phyloP scores from a whole-genome alignment of 2,113 vertebrate genomes.

The Phycodurus eques region DNA sequence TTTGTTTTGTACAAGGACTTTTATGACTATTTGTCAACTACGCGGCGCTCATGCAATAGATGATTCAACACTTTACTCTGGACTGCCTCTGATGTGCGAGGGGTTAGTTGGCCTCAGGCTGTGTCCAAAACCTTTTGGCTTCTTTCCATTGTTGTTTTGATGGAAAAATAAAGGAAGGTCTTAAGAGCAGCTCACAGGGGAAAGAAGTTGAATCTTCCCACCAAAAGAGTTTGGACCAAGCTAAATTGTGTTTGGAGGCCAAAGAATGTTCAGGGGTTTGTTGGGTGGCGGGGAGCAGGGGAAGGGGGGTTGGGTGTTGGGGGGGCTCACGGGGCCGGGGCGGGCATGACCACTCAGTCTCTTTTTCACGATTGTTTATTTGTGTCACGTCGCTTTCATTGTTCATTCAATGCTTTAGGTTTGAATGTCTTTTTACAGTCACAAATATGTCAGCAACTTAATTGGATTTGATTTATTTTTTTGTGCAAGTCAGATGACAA shows the following conservation, averaged over 20 bases:
- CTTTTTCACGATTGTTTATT: slow-evolving; percentile 74
- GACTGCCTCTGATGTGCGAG: slow-evolving; percentile 58
- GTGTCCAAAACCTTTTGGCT: slow-evolving; percentile 54
- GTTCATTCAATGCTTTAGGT: slow-evolving; percentile 64
- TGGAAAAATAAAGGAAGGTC: background rate
- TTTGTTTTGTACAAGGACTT: slow-evolving; percentile 64
- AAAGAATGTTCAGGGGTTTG: slow-evolving; percentile 73
- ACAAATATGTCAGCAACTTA: slow-evolving; percentile 43
- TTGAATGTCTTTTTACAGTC: slow-evolving; percentile 72
- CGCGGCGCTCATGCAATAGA: slow-evolving; percentile 73
- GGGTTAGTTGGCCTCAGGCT: slow-evolving; percentile 56
- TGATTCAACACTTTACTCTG: slow-evolving; percentile 67
- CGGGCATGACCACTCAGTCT: slow-evolving; percentile 70
- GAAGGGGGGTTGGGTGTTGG: slow-evolving; percentile 43
- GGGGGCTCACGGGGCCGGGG: slow-evolving; percentile 59
- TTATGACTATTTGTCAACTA: slow-evolving; percentile 63
- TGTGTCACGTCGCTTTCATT: slow-evolving; percentile 52
- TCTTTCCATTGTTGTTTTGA: slow-evolving; percentile 33
- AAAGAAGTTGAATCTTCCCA: slow-evolving; percentile 19
- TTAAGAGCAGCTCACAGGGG: slow-evolving; percentile 10
- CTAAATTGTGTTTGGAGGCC: slow-evolving; percentile 57
- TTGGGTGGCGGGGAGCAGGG: slow-evolving; percentile 31
- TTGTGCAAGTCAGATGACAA: slow-evolving; percentile 52
- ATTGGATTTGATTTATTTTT: slow-evolving; percentile 42
- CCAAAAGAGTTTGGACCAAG: slow-evolving; percentile 47